Percentiles rank a stretch among this genome's conserved stretches.
Conservation (phyloP, 2,888 invertebrate genomes). For the Drosophila algonquin region DNA sequence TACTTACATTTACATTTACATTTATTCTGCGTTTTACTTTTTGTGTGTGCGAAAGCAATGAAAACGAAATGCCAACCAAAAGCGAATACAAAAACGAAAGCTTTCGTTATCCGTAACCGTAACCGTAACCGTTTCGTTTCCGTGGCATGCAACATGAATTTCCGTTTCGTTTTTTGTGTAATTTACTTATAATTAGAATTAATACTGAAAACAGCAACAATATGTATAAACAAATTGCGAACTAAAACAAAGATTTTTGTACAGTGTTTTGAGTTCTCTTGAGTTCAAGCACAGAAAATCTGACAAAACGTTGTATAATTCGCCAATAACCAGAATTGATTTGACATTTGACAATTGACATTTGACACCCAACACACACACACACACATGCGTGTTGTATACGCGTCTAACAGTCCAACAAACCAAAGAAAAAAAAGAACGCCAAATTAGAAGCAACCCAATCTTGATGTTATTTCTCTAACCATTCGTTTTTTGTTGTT, state of each 20-base stretch:
- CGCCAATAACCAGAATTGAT: constrained; percentile 70
- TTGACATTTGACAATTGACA: constrained; percentile 56
- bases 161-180: constrained; percentile 34
- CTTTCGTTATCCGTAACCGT: constrained; percentile 32
- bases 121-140: constrained; percentile 32
- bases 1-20: background rate
- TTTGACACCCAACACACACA: background rate
- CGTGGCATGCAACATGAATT: constrained; percentile 52
- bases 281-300: constrained; percentile 46
- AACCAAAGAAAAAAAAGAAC: constrained; percentile 31
- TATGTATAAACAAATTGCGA: constrained; percentile 57
- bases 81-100: constrained; percentile 21
- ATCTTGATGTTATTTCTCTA: constrained; percentile 34
- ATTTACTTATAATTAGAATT: constrained; percentile 53
- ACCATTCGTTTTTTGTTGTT: constrained; percentile 17
- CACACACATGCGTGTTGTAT: constrained; percentile 70
- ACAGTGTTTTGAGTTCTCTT: constrained; percentile 70
- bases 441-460: constrained; percentile 21
- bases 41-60: background rate
- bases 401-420: constrained; percentile 44
- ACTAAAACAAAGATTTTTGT: constrained; percentile 53
- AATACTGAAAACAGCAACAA: constrained; percentile 59
- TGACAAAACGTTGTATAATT: constrained; percentile 53
- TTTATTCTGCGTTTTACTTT: background rate
- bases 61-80: constrained; percentile 35